phyloP scores from a whole-genome alignment of 2,113 vertebrate genomes.

The Anolis sagrei region DNA sequence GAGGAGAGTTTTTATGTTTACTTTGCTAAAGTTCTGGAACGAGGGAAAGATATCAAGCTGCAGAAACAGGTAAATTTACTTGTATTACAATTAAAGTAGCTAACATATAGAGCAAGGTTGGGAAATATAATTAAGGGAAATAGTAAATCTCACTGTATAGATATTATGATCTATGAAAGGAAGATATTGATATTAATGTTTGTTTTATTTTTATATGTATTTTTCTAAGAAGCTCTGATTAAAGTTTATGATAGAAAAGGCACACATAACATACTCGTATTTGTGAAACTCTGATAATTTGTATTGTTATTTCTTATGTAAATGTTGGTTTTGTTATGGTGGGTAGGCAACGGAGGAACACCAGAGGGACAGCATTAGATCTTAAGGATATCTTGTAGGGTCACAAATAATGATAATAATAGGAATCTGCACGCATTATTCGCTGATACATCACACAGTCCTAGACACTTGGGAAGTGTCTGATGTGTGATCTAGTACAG shows the following conservation, averaged over 20 bases:
- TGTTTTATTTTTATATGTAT: not conserved
- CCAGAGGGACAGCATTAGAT: too few species aligned
- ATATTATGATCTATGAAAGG: not conserved
- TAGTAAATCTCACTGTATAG: not conserved
- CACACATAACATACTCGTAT: not conserved
- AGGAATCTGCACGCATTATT: too few species aligned
- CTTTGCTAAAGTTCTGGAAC: constrained; percentile 91
- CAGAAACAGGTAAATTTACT: constrained; percentile 87
- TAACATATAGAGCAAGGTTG: not conserved
- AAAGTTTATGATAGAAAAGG: not conserved
- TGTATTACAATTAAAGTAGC: not conserved
- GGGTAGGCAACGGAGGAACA: too few species aligned
- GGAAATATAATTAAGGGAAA: not conserved
- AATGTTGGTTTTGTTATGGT: not conserved
- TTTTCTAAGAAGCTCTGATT: not conserved
- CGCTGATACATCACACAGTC: too few species aligned
- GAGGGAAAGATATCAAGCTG: constrained; percentile 80
- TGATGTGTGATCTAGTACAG: too few species aligned
- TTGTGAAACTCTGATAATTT: not conserved
- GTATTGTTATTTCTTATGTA: not conserved
- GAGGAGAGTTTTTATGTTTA: constrained; percentile 98
- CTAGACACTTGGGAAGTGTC: too few species aligned
- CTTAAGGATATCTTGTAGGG: too few species aligned
- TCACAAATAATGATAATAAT: too few species aligned
- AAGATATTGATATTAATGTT: not conserved